phyloP scores from a whole-genome alignment of 2,797 vertebrate genomes.

The Urosaurus nigricauda region DNA sequence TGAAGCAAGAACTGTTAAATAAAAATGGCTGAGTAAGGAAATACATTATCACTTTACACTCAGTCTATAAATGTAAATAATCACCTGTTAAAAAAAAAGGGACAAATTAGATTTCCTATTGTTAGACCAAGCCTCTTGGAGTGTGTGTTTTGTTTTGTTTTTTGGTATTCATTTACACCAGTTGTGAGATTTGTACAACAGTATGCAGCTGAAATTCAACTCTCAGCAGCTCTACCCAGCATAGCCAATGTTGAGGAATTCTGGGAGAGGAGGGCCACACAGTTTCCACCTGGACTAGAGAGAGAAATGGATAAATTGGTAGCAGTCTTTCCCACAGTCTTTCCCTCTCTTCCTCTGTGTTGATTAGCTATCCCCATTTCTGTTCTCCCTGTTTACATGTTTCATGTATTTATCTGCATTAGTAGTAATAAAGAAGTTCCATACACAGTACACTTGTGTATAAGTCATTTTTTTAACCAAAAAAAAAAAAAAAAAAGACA shows the following conservation, averaged over 20 bases:
- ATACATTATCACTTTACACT: constrained; percentile 12
- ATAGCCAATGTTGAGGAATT: background rate
- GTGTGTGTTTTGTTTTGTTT: background rate
- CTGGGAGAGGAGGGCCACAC: background rate
- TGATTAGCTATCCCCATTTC: too few relatives aligned
- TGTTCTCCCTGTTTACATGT: too few relatives aligned
- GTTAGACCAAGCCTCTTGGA: background rate
- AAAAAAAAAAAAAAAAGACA: too few relatives aligned
- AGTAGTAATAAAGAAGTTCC: too few relatives aligned
- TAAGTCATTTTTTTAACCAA: too few relatives aligned
- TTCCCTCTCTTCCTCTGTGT: too few relatives aligned
- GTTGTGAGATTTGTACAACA: too few relatives aligned
- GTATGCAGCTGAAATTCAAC: background rate
- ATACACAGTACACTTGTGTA: too few relatives aligned
- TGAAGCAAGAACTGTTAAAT: constrained; percentile 30
- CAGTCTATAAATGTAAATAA: background rate
- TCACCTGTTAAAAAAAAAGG: background rate
- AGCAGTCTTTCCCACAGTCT: too few relatives aligned
- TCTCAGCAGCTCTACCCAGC: background rate
- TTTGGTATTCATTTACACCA: background rate
- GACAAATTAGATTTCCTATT: background rate
- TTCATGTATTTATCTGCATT: too few relatives aligned
- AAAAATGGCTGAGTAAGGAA: constrained; percentile 40
- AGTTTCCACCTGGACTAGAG: too few relatives aligned
- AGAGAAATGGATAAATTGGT: too few relatives aligned